Evolutionary conservation across 2,113 vertebrate genomes (phyloP).

Genomic region (Phalacrocorax brasilianus): DNA sequence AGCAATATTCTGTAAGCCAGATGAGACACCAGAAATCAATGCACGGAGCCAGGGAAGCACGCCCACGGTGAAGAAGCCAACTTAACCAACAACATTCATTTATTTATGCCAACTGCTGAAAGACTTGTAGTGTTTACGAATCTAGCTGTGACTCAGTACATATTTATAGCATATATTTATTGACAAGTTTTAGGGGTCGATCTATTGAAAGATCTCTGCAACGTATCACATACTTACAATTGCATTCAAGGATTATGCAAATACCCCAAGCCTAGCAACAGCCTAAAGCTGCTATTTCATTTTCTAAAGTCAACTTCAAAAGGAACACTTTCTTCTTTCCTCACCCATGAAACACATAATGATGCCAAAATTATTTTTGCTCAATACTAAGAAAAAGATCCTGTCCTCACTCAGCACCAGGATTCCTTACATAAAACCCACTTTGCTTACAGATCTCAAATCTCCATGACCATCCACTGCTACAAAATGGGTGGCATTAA

Average conservation of each 20-base stretch:
- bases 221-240: not conserved
- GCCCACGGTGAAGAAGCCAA: not conserved
- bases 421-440: not conserved
- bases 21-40: not conserved
- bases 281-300: not conserved
- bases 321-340: conserved; percentile 6
- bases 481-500: not conserved
- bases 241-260: conserved; percentile 27
- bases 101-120: conserved; percentile 30
- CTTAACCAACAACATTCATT: not conserved
- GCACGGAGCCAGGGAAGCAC: not conserved
- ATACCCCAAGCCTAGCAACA: conserved; percentile 27
- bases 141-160: not conserved
- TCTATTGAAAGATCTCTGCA: conserved; percentile 22
- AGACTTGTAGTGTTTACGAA: not conserved
- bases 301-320: conserved; percentile 40
- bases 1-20: not conserved
- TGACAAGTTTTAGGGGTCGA: conserved; percentile 32
- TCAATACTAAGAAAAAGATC: not conserved
- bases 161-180: conserved; percentile 45
- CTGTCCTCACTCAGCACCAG: not conserved
- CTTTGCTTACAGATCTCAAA: not conserved
- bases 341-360: not conserved
- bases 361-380: conserved; percentile 25
- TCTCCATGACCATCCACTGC: not conserved